Evolutionary conservation across 2,797 vertebrate genomes (phyloP), one percentile per base, ranked within the genome.

Genomic region (Gymnothorax reevesii): DNA sequence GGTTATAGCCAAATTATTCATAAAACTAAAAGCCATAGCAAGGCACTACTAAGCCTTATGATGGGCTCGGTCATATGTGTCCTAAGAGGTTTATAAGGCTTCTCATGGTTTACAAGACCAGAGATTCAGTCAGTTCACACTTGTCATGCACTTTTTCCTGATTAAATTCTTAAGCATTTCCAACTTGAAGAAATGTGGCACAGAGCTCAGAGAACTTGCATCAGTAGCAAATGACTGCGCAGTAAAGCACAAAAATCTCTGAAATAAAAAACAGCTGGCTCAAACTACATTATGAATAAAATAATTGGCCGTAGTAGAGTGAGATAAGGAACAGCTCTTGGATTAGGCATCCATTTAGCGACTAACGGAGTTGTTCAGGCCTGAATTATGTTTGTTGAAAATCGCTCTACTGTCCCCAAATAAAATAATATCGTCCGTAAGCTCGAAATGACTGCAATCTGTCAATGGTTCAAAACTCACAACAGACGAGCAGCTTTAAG

Each of bases 31-130:
- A 10, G 20, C 66, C 49, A 69, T 42, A 84, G 57, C 66, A 52
- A 84, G 66, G 82, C 82, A 64, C 42, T 79, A 77, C 82, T 84
- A 84, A 27, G 77, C 49, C 66, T 57, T 59, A 13, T 77, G 64
- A 83, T 86, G 62, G 57, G 57, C 60, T 87, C 57, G 79, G 84
- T 87, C 83, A 33, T 71, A 87, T 57, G 64, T 83, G 75, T 57
- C 64, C 60, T 73, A 83, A 75, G 69, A 84, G 55, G 83, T 84
- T 87, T 75, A 77, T 77, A 10, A 54, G n/a, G 69, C 57, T 33
- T 27, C 33, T 17, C 1, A 85, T 59, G 69, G 69, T 57, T 85
- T 85, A 84, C 22, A 85, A 33, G 52, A 73, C 71, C 52, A 57
- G 49, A 77, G 52, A 85, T 85, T 75, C 69, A 22, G 54, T 22